Evolutionary conservation across 2,888 invertebrate genomes (phyloP), one percentile per base, ranked within the genome.

Genomic region (Cheiracanthium punctorium): DNA sequence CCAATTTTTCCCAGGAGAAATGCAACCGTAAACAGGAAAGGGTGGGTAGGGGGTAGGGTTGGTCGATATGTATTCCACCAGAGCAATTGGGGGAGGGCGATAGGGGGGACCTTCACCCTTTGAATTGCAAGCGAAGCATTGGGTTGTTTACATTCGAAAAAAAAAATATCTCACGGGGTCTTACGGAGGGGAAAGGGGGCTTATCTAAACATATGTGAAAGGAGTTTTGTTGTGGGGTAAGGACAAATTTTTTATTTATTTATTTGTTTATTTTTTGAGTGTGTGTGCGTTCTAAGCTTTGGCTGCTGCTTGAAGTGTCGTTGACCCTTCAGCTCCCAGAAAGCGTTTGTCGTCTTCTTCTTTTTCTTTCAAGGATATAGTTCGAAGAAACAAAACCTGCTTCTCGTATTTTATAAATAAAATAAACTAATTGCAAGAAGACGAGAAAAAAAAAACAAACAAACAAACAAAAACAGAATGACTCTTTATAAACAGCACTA

Each of bases 1-100:
- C 8, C 24, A 7, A 17, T 24, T 58, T 58, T 58, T 58, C 58
- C 58, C 58, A 58, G 24, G 58, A 24, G 24, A 58, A 58, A 58
- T 58, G 24, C 24, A 20, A 58, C 24, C 24, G 58, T 58, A 58
- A 58, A 58, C 58, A 58, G 58, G 58, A 58, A 58, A 58, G 24
- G 58, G 58, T 20, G 58, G 12, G 24, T 24, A 24, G 24, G n/a
- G n/a, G n/a, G 7, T 37, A 37, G 7, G 7, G 10, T 37, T 37
- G 4, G 4, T 37, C 37, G 7, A 37, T 37, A 4, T 37, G 4
- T 37, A 7, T 37, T 37, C 10, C 37, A n/a, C n/a, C n/a, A n/a
- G n/a, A n/a, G n/a, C n/a, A n/a, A n/a, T n/a, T n/a, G n/a, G 58
- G 24, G 24, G 20, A 5, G 4, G 58, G 8, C 17, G 2, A 48